Conservation (phyloP, 2,888 invertebrate genomes). For the Chesias legatella region DNA sequence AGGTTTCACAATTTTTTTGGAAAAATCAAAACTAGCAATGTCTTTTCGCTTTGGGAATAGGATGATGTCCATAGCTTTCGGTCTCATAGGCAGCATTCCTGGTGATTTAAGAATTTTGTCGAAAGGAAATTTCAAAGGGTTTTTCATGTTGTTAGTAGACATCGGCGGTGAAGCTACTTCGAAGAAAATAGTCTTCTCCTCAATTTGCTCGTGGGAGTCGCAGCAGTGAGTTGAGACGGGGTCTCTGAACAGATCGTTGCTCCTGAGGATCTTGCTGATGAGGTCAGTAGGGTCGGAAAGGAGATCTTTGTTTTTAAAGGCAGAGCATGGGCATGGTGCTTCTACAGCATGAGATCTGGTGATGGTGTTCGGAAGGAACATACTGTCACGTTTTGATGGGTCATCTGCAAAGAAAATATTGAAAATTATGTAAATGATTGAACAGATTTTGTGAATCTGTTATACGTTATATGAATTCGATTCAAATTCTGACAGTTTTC, state of each 20-base stretch:
- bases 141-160: conserved; percentile 21
- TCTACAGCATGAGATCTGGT: conserved; percentile 29
- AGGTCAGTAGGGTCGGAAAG: conserved; percentile 45
- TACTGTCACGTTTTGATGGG: conserved; percentile 9
- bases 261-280: conserved; percentile 52
- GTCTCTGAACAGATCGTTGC: conserved; percentile 56
- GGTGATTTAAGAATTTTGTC: conserved; percentile 2
- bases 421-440: no score
- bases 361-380: background rate
- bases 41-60: conserved; percentile 60
- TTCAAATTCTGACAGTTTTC: no score
- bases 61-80: conserved; percentile 58
- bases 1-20: conserved; percentile 31
- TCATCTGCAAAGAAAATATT: conserved; percentile 13
- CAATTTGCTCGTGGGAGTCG: conserved; percentile 56
- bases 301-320: conserved; percentile 40
- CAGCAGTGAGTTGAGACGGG: conserved; percentile 55
- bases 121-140: conserved; percentile 4
- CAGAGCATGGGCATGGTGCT: conserved; percentile 55
- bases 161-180: conserved; percentile 41
- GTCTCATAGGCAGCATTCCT: conserved; percentile 28
- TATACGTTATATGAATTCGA: no score
- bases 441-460: no score
- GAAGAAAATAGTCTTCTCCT: conserved; percentile 53
- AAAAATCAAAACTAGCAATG: conserved; percentile 23